Evolutionary conservation across 2,888 invertebrate species (phyloP).

Genomic region (Pollenia angustigena): DNA sequence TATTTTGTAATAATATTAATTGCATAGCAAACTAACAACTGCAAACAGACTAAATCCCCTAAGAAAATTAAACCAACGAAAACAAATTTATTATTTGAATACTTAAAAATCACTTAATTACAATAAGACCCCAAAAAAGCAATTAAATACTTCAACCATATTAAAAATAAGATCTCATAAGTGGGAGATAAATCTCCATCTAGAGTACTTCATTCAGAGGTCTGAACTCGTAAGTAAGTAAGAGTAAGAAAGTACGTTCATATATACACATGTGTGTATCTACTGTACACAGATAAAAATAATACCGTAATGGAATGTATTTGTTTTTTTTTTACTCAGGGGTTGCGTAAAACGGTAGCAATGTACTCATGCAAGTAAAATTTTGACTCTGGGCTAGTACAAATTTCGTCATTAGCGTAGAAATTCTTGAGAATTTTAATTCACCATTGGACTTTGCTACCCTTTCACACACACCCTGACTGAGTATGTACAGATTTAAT

Average conservation of each 20-base stretch:
- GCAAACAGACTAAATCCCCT: neutral
- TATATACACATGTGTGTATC: neutral
- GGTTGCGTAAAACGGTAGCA: no score
- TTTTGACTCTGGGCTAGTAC: no score
- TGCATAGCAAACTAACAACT: constrained; percentile 23
- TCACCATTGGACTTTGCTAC: no score
- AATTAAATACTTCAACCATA: constrained; percentile 59
- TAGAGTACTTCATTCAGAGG: neutral
- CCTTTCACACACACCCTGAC: no score
- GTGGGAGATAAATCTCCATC: constrained; percentile 43
- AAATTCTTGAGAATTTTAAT: no score
- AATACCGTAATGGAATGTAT: no score
- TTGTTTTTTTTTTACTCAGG: no score
- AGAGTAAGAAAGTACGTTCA: constrained; percentile 3
- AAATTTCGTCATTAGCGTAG: no score
- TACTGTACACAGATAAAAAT: no score
- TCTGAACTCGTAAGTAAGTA: neutral
- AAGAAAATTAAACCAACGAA: neutral
- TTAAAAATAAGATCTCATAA: constrained; percentile 25
- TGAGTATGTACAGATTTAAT: no score
- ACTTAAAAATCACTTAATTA: constrained; percentile 66
- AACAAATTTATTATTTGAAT: constrained; percentile 42
- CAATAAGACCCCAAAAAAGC: constrained; percentile 18
- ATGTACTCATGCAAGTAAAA: no score
- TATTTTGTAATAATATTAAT: constrained; percentile 63